Percentiles rank a stretch among this genome's conserved stretches.
phyloP scores from a whole-genome alignment of 2,888 invertebrate genomes.

The Digitonthophagus gazella region DNA sequence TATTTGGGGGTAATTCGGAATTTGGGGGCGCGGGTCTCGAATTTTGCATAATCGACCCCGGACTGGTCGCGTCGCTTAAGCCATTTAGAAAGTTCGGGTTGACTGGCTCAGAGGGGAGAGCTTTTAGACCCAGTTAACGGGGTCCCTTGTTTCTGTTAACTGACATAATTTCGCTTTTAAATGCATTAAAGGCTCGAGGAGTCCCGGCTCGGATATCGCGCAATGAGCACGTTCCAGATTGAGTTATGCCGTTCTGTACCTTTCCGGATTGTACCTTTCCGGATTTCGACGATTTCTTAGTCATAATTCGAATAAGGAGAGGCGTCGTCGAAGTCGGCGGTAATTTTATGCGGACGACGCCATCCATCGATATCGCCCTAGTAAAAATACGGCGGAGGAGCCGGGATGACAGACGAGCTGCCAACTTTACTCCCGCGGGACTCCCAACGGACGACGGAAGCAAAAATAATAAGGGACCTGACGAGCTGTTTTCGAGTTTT shows the following conservation, averaged over 20 bases:
- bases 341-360: background rate
- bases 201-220: background rate
- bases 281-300: background rate
- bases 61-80: background rate
- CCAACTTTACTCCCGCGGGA: background rate
- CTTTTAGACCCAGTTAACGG: slow-evolving; percentile 50
- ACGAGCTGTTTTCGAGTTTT: slow-evolving; percentile 20
- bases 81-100: background rate
- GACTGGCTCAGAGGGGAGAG: slow-evolving; percentile 26
- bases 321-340: background rate
- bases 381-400: background rate
- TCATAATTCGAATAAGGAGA: no score
- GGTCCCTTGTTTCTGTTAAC: slow-evolving; percentile 48
- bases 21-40: slow-evolving; percentile 3
- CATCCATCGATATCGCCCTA: slow-evolving; percentile 1
- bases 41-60: slow-evolving; percentile 3
- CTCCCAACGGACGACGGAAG: slow-evolving; percentile 10
- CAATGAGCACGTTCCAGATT: background rate
- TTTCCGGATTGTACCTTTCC: background rate
- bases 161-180: slow-evolving; percentile 52
- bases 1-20: slow-evolving; percentile 2
- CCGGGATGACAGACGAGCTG: slow-evolving; percentile 9
- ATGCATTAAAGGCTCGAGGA: slow-evolving; percentile 41
- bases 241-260: background rate
- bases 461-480: slow-evolving; percentile 21